Conservation (phyloP, 2,113 vertebrate species). For the Calyptommatus sinebrachiatus region DNA sequence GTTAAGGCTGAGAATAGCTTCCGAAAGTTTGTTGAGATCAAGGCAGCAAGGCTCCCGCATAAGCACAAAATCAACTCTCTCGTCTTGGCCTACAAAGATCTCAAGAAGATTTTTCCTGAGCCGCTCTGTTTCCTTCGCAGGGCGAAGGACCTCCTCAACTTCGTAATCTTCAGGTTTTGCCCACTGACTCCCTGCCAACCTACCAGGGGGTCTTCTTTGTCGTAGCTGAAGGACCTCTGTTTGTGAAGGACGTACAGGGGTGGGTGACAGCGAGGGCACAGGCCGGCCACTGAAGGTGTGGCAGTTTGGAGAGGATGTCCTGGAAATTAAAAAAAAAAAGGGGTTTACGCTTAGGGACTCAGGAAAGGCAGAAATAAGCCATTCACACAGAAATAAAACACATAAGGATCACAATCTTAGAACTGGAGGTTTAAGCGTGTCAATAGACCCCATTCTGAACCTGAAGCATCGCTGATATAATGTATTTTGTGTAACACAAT, state of each 20-base stretch:
- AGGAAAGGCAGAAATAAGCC: neutral
- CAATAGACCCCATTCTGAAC: no score
- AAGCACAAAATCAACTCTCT: conserved; percentile 77
- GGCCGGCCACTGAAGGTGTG: neutral
- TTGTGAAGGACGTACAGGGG: neutral
- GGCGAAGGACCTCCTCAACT: neutral
- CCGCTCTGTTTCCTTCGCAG: conserved; percentile 62
- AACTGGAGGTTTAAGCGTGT: no score
- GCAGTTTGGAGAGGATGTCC: neutral
- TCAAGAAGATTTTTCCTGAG: conserved; percentile 73
- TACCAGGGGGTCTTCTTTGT: conserved; percentile 25
- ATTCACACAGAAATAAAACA: neutral
- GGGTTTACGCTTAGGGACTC: neutral
- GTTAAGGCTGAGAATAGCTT: conserved; percentile 73
- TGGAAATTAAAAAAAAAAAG: neutral
- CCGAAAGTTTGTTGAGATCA: conserved; percentile 79
- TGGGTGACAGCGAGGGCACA: rapidly evolving
- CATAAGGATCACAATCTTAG: no score
- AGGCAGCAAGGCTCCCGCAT: conserved; percentile 71
- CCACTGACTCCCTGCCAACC: conserved; percentile 21
- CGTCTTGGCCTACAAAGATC: conserved; percentile 81
- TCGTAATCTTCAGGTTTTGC: conserved; percentile 21
- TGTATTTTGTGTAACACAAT: no score
- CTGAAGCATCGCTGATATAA: no score
- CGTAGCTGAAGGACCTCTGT: conserved; percentile 28